Evolutionary conservation across 2,113 vertebrate genomes (phyloP), one percentile per base, ranked within the genome.

Genomic region (Ceratotherium simum): DNA sequence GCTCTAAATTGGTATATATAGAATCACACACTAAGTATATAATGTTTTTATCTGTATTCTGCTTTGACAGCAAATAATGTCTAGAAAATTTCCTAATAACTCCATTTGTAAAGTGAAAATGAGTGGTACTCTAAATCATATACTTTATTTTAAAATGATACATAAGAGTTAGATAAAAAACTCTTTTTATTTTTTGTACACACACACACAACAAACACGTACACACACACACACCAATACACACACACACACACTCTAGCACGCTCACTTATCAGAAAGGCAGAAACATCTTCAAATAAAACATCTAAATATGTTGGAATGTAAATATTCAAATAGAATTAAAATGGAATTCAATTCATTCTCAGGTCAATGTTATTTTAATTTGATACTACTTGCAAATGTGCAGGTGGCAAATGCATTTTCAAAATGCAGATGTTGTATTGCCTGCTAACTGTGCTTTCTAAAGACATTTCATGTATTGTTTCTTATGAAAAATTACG

Each of bases 241-340:
- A 48, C 36, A 72, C 16, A 48, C 48, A 48, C 42, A 56, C 42
- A 25, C 21, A 70, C 3, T 10, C 33, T 27, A 70, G 20, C 9
- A 81, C 2, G 94, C 4, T 89, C 16, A 81, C 21, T 17, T n/a
- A 84, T 42, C 33, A 48, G 11, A 67, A 92, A 75, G 25, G 11
- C 8, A 60, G 5, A 85, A 93, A 17, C 7, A 91, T 5, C 27
- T 72, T 56, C 1, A 93, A 93, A 58, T 8, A 82, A 79, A 79
- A 84, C 3, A 65, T 76, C 58, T 90, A 89, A 67, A 83, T 93
- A 60, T 80, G 21, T 48, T 92, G 33, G 5, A 90, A 87, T 90
- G 92, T 82, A 92, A 96, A 94, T 90, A 80, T 75, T 90, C 65
- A 94, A 89, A 91, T 94, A 54, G 20, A 92, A 96, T 90, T 90